Evolutionary conservation across 1,140 invertebrate species (phyloP).

Genomic region (Tetragnatha versicolor): DNA sequence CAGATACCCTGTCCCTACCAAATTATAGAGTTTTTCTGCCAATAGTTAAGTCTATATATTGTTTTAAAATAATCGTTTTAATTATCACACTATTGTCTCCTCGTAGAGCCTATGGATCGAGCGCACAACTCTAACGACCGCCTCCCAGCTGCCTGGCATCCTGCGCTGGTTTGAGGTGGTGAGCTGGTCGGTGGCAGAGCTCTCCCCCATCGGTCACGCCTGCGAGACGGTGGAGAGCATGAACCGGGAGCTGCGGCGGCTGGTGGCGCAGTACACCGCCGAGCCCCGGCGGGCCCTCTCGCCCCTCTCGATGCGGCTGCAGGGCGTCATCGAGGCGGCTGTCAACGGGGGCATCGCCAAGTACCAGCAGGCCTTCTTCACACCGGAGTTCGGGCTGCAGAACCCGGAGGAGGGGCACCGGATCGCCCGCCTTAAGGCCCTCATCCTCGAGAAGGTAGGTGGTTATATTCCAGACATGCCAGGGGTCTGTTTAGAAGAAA

Average conservation of each 20-base stretch:
- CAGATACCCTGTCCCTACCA: no score
- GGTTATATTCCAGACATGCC: background rate
- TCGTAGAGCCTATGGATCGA: constrained; percentile 90
- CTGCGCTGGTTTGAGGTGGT: constrained; percentile 93
- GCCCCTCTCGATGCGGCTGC: constrained; percentile 87
- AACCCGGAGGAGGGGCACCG: constrained; percentile 75
- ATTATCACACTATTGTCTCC: no score
- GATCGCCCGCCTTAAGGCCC: constrained; percentile 75
- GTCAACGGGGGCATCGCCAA: constrained; percentile 96
- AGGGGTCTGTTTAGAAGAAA: no score
- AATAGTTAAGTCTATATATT: no score
- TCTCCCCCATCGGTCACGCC: constrained; percentile 90
- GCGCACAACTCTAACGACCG: constrained; percentile 84
- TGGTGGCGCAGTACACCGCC: constrained; percentile 78
- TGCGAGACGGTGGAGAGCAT: constrained; percentile 92
- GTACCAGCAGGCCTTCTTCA: constrained; percentile 92
- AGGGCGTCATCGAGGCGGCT: constrained; percentile 91
- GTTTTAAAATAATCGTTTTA: no score
- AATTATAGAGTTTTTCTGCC: no score
- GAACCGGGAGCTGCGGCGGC: constrained; percentile 79
- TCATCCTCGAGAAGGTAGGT: constrained; percentile 78
- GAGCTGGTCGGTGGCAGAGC: constrained; percentile 77
- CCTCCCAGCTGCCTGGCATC: constrained; percentile 87
- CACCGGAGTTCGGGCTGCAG: constrained; percentile 77
- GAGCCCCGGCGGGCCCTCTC: constrained; percentile 82